Conservation (phyloP, 2,113 vertebrate species). For the Proteles cristata region DNA sequence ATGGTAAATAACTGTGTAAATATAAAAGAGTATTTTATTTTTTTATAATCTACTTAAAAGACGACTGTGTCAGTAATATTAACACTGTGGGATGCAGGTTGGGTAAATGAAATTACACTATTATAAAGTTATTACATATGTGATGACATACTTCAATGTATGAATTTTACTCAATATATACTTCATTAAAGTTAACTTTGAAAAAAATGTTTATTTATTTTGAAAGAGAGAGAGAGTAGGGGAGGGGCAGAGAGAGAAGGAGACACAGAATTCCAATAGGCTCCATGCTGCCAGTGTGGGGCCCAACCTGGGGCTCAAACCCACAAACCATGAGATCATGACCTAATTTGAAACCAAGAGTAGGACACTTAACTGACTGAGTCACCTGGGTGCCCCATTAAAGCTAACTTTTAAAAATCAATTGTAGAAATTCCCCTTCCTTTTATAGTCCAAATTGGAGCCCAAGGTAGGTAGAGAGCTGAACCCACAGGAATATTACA, state of each 20-base stretch:
- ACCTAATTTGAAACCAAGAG: no score
- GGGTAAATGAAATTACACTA: not conserved
- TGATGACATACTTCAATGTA: not conserved
- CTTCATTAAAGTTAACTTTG: not conserved
- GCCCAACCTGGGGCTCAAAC: no score
- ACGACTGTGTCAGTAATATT: not conserved
- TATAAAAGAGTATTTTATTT: not conserved
- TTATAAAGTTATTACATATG: not conserved
- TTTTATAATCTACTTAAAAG: not conserved
- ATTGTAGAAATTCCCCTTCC: not conserved
- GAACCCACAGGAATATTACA: not conserved
- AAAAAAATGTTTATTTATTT: not conserved
- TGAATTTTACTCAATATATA: not conserved
- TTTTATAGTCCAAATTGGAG: not conserved
- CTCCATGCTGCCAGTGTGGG: no score
- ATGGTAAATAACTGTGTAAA: not conserved
- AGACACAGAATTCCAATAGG: no score
- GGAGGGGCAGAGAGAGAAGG: no score
- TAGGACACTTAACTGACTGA: no score
- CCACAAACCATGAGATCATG: no score
- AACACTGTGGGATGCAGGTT: not conserved
- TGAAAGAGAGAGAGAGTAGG: no score
- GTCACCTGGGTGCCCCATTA: not conserved
- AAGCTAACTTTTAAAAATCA: not conserved
- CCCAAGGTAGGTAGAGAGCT: not conserved